These are phyloP conservation scores for Atta texana DNA, from an alignment of 1,140 invertebrate species.

Conservation along the genomic window DNA sequence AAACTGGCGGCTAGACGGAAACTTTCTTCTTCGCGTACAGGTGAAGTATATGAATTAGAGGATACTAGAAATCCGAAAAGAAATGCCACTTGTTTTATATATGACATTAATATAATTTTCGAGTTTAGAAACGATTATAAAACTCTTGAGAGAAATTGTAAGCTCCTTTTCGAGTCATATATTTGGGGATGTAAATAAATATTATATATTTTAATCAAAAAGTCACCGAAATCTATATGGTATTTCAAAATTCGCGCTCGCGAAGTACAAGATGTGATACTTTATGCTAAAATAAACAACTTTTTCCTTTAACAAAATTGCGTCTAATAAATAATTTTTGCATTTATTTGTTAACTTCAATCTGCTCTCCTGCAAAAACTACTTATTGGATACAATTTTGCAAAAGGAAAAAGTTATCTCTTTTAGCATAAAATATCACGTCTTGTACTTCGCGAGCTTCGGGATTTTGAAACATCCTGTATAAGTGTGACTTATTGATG, in stretches of 20 bases:
- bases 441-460: too few relatives aligned
- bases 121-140: background rate
- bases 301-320: too few relatives aligned
- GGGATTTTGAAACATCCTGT: too few relatives aligned
- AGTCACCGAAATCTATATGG: background rate
- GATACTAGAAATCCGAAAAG: constrained; percentile 12
- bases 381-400: too few relatives aligned
- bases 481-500: background rate
- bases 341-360: too few relatives aligned
- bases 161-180: background rate
- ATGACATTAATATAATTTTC: constrained; percentile 7
- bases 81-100: background rate
- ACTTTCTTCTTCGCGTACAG: constrained; percentile 2
- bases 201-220: background rate
- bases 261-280: too few relatives aligned
- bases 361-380: too few relatives aligned
- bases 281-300: too few relatives aligned
- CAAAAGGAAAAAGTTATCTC: too few relatives aligned
- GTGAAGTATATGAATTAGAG: background rate
- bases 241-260: too few relatives aligned
- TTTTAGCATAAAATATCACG: too few relatives aligned
- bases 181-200: background rate
- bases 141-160: background rate
- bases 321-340: too few relatives aligned
- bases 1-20: constrained; percentile 54